Base-by-base conservation (phyloP, 35 echinoderm and acorn worm genomes). In the Lytechinus variegatus region DNA sequence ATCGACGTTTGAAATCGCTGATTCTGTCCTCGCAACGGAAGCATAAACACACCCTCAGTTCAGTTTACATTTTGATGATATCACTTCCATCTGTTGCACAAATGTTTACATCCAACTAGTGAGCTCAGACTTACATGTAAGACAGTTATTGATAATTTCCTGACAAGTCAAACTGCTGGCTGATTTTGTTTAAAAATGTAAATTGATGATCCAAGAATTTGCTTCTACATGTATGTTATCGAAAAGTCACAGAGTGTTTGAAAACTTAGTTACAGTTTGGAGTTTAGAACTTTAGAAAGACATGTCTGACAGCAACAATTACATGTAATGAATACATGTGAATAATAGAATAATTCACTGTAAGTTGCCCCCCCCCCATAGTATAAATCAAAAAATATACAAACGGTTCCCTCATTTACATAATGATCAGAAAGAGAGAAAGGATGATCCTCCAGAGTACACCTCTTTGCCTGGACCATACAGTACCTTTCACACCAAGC, bases 81-180 rank as follows among this genome's bases (percentile, higher is more conserved):
- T 79, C 66, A 79, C 66, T 79, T 79, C 66, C 66, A 79, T 79
- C 66, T 79, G 66, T 79, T 79, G 19, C 19, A 4, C 66, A 79
- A 24, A 79, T 79, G 66, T 16, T 24, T 19, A 79, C 66, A 16
- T 24, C 66, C 3, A 24, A 24, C 6, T 79, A 79, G n/a, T 79
- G 66, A 79, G 66, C 66, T 79, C 66, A 79, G 19, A 79, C 66
- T 79, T 79, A n/a, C n/a, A n/a, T n/a, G n/a, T n/a, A 44, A 24
- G 66, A 79, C n/a, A 24, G 19, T 79, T 79, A 79, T 79, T 79
- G 66, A 79, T 79, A 79, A 79, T 79, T 79, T 79, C 66, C 66
- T 79, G 66, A 79, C 66, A 79, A 79, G 66, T 79, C 66, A 79
- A 79, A 79, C 66, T 79, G 66, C 66, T 79, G 66, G 66, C 66